phyloP scores from a whole-genome alignment of 2,888 invertebrate genomes.

The Eilema depressum region DNA sequence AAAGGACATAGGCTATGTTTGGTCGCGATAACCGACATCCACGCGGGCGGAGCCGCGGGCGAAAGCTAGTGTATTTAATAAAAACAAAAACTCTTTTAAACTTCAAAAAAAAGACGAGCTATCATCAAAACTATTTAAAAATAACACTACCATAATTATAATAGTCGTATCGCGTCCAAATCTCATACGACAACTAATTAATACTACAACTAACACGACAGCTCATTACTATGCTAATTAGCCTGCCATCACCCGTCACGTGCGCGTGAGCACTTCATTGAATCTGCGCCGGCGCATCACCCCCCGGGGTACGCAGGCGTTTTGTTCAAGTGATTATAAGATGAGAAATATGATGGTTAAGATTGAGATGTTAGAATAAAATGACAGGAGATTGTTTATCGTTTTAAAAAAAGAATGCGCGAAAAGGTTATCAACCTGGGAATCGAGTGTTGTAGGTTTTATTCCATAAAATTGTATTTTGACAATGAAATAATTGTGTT shows the following conservation, averaged over 20 bases:
- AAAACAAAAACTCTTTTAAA: no score
- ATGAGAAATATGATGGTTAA: conserved; percentile 7
- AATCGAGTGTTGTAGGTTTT: no score
- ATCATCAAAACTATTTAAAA: conserved; percentile 3
- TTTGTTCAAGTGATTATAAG: conserved; percentile 19
- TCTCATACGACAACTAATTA: conserved; percentile 23
- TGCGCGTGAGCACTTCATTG: conserved; percentile 47
- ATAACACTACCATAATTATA: conserved; percentile 3
- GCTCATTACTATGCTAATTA: conserved; percentile 44
- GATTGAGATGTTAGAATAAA: conserved; percentile 12
- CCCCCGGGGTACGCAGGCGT: conserved; percentile 14
- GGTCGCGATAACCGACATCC: no score
- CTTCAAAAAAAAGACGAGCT: neutral
- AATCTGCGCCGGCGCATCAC: conserved; percentile 22
- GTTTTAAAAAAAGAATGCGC: conserved; percentile 2
- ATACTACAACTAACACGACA: conserved; percentile 25
- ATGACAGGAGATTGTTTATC: conserved; percentile 15
- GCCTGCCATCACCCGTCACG: conserved; percentile 30
- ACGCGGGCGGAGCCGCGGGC: no score
- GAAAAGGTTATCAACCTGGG: neutral
- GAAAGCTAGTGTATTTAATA: no score
- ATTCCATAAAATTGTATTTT: no score
- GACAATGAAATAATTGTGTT: no score
- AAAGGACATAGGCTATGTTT: no score
- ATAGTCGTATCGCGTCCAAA: conserved; percentile 11